Conservation (phyloP, 2,797 vertebrate species). For the Cottoperca gobio region DNA sequence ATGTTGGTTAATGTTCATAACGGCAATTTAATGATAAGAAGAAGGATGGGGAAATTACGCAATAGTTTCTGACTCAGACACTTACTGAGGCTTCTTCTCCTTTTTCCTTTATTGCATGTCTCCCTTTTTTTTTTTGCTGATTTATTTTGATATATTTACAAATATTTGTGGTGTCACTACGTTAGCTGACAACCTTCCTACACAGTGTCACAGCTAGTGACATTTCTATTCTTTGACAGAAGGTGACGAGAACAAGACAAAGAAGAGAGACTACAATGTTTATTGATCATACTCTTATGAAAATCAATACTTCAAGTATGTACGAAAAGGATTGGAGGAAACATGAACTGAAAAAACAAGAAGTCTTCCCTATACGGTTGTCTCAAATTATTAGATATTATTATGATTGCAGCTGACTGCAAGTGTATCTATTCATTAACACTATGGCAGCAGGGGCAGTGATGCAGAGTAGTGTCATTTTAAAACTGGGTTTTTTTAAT, state of each 20-base stretch:
- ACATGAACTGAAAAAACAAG: neutral
- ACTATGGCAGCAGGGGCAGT: neutral
- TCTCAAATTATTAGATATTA: slow-evolving; percentile 16
- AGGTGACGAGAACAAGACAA: neutral
- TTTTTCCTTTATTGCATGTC: neutral
- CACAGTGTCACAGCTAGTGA: neutral
- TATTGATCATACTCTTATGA: neutral
- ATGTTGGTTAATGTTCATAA: neutral
- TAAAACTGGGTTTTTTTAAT: neutral
- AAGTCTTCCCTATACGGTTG: neutral
- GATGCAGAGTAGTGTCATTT: neutral
- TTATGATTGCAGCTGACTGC: neutral
- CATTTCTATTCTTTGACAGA: neutral
- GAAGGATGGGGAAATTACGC: neutral
- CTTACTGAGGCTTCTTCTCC: neutral
- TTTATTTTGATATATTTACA: neutral
- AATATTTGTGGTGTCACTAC: neutral
- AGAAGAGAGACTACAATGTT: neutral
- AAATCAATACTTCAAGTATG: neutral
- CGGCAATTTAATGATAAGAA: neutral
- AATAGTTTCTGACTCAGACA: neutral
- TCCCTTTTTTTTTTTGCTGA: neutral
- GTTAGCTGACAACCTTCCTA: neutral
- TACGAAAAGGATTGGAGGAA: neutral
- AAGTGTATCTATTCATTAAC: neutral